Conservation (phyloP, 2,888 invertebrate genomes). For the Cheilosia grossa region DNA sequence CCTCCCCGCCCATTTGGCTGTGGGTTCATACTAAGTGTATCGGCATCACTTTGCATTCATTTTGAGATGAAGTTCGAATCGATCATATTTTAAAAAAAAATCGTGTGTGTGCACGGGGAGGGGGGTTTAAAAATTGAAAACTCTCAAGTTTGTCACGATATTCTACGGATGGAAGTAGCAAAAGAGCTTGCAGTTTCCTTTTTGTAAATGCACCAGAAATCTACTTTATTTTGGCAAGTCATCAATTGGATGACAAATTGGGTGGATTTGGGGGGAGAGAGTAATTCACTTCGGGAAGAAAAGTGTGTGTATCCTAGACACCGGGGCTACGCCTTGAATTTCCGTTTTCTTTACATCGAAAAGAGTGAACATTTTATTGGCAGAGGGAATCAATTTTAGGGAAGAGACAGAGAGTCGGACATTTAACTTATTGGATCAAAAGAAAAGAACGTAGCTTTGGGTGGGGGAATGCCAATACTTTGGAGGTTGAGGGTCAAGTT, state of each 20-base stretch:
- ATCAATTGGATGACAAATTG: conserved; percentile 21
- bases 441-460: no score
- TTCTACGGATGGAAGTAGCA: background rate
- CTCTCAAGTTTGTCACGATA: background rate
- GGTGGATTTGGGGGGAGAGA: background rate
- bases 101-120: background rate
- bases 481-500: no score
- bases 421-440: no score
- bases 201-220: conserved; percentile 23
- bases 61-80: conserved; percentile 20
- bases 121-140: conserved; percentile 27
- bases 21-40: conserved; percentile 9
- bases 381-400: no score
- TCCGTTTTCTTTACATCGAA: background rate
- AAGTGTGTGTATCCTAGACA: conserved; percentile 1
- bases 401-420: no score
- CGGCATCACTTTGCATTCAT: conserved; percentile 39
- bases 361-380: background rate
- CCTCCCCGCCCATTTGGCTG: background rate
- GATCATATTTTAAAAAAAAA: conserved; percentile 16
- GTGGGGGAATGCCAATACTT: no score
- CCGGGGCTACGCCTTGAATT: background rate
- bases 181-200: background rate
- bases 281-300: background rate
- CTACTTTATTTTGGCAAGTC: conserved; percentile 27